Evolutionary conservation across 2,797 vertebrate genomes (phyloP).

Genomic region (Pseudomugil gertrudae): DNA sequence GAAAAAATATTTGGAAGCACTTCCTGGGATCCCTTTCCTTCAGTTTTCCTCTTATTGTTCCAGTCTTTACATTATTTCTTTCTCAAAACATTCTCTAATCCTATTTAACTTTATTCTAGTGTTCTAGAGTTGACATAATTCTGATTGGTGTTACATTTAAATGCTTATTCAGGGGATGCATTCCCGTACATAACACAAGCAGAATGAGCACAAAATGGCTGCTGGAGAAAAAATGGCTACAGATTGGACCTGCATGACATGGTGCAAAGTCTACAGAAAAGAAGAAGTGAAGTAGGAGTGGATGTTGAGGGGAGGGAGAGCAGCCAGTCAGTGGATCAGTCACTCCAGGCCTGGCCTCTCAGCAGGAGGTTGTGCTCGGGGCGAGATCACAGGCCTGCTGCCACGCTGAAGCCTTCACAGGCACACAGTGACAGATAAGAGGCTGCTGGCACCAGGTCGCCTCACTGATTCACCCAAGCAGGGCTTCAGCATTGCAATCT

Average conservation of each 20-base stretch:
- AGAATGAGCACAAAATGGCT: slow-evolving; percentile 71
- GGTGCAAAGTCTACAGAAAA: slow-evolving; percentile 60
- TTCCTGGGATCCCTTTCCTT: too few species aligned
- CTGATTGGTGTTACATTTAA: too few species aligned
- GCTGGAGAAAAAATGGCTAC: slow-evolving; percentile 64
- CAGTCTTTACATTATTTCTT: neutral
- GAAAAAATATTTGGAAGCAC: too few species aligned
- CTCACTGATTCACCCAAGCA: slow-evolving; percentile 75
- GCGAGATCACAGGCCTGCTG: slow-evolving; percentile 88
- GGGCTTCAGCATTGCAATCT: slow-evolving; percentile 51
- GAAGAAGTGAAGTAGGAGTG: slow-evolving; percentile 53
- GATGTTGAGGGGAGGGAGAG: slow-evolving; percentile 58
- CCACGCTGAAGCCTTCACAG: slow-evolving; percentile 87
- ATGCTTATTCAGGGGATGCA: neutral
- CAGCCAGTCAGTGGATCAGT: slow-evolving; percentile 79
- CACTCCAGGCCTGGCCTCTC: slow-evolving; percentile 87
- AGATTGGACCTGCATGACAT: slow-evolving; percentile 62
- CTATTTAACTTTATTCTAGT: too few species aligned
- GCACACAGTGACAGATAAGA: slow-evolving; percentile 84
- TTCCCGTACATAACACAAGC: slow-evolving; percentile 35
- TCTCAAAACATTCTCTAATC: neutral
- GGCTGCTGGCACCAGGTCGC: slow-evolving; percentile 78
- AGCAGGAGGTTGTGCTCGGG: slow-evolving; percentile 85
- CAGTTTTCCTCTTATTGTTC: too few species aligned
- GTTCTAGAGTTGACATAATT: neutral